Percentiles rank a stretch among this genome's conserved stretches.
phyloP scores from a whole-genome alignment of 2,888 invertebrate genomes.

The Lycaena phlaeas region DNA sequence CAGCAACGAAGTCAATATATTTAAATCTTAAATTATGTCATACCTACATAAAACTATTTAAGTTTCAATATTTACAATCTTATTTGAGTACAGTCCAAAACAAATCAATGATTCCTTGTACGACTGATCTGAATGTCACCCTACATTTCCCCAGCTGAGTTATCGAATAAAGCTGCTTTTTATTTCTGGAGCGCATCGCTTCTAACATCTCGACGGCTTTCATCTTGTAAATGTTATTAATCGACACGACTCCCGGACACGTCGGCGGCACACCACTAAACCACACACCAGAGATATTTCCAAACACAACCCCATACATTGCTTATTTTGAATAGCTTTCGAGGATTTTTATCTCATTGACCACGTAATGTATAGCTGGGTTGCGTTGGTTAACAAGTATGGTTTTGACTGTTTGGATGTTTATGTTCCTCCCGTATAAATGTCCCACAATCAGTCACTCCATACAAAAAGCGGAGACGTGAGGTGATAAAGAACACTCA shows the following conservation, averaged over 20 bases:
- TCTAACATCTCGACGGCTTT: constrained; percentile 62
- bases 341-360: constrained; percentile 1
- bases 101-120: not conserved
- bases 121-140: constrained; percentile 19
- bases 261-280: constrained; percentile 31
- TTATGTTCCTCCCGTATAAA: constrained; percentile 55
- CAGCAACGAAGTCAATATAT: no score
- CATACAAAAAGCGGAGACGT: constrained; percentile 52
- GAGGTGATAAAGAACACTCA: constrained; percentile 29
- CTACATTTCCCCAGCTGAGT: constrained; percentile 60
- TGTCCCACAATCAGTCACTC: constrained; percentile 62
- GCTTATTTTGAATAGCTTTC: not conserved
- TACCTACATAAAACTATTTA: no score
- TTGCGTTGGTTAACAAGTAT: constrained; percentile 5
- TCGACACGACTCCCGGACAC: constrained; percentile 62
- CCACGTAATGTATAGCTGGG: constrained; percentile 14
- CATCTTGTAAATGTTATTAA: constrained; percentile 71
- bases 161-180: constrained; percentile 57
- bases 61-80: no score
- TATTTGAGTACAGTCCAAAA: not conserved
- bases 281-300: constrained; percentile 2
- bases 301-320: constrained; percentile 14
- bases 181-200: constrained; percentile 65
- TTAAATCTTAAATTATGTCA: no score
- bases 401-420: constrained; percentile 35